phyloP scores from a whole-genome alignment of 2,888 invertebrate species.

The Torymus auratus region DNA sequence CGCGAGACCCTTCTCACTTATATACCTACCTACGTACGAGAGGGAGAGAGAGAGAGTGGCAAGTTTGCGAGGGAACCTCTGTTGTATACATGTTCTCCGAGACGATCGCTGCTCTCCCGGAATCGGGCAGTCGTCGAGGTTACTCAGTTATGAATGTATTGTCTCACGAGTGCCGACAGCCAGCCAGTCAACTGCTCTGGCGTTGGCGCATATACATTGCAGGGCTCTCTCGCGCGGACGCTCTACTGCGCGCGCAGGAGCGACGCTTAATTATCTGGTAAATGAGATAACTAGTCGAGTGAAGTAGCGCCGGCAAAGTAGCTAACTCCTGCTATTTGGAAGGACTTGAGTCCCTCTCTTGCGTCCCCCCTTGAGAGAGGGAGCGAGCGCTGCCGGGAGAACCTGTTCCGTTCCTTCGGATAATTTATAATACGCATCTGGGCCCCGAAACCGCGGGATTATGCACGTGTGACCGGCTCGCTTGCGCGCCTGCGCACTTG shows the following conservation, averaged over 20 bases:
- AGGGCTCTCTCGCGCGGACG: slow-evolving; percentile 44
- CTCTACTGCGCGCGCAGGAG: slow-evolving; percentile 53
- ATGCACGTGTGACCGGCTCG: slow-evolving; percentile 30
- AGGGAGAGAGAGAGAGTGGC: background rate
- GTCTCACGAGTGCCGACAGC: slow-evolving; percentile 62
- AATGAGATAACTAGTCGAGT: slow-evolving; percentile 64
- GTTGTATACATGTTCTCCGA: background rate
- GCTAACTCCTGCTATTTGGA: slow-evolving; percentile 56
- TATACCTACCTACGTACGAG: no score
- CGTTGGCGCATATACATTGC: no score
- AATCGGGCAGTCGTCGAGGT: slow-evolving; percentile 52
- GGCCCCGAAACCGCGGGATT: slow-evolving; percentile 29
- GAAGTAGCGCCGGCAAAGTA: slow-evolving; percentile 43
- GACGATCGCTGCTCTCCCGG: slow-evolving; percentile 42
- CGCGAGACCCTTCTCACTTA: background rate
- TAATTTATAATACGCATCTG: slow-evolving; percentile 28
- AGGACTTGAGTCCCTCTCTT: slow-evolving; percentile 25
- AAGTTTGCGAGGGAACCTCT: background rate
- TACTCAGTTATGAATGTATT: slow-evolving; percentile 61
- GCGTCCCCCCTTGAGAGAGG: no score
- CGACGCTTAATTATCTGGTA: slow-evolving; percentile 65
- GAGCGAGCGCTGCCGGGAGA: no score
- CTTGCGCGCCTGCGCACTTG: background rate
- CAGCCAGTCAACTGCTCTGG: slow-evolving; percentile 7
- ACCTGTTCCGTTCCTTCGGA: slow-evolving; percentile 13